phyloP scores from a whole-genome alignment of 2,888 invertebrate genomes.

The Pachycephus smyrnensis region DNA sequence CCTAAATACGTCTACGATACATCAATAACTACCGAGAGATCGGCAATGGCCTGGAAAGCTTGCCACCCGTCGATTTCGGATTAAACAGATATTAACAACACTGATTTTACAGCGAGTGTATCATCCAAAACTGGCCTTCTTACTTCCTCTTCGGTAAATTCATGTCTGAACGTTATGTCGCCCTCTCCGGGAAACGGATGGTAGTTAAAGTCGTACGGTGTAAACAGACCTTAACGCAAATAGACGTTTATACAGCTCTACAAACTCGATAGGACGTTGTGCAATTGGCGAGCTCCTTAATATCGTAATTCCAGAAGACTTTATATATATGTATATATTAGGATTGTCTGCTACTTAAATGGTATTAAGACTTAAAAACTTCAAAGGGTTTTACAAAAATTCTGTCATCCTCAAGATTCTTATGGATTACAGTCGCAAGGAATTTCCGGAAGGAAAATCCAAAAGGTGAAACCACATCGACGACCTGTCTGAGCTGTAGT shows the following conservation, averaged over 20 bases:
- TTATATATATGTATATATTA: neutral
- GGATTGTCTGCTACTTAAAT: neutral
- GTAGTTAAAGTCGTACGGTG: slow-evolving; percentile 20
- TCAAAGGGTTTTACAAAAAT: neutral
- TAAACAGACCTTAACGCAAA: slow-evolving; percentile 23
- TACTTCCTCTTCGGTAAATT: neutral
- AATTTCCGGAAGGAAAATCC: neutral
- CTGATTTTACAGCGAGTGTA: neutral
- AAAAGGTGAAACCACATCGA: neutral
- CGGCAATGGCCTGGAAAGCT: neutral
- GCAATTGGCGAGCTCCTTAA: neutral
- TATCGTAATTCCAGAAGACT: neutral
- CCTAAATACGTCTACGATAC: neutral
- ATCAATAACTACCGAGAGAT: neutral
- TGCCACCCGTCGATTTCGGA: neutral
- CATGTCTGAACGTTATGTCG: neutral
- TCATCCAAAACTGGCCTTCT: neutral
- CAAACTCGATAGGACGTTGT: neutral
- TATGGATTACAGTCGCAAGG: neutral
- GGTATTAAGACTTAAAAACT: neutral
- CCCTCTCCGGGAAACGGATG: slow-evolving; percentile 15
- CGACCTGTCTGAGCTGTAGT: neutral
- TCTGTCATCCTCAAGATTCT: neutral
- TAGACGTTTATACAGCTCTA: slow-evolving; percentile 7
- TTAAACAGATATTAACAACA: neutral